Evolutionary conservation across 2,888 invertebrate species (phyloP).

Genomic region (Nebria salina): DNA sequence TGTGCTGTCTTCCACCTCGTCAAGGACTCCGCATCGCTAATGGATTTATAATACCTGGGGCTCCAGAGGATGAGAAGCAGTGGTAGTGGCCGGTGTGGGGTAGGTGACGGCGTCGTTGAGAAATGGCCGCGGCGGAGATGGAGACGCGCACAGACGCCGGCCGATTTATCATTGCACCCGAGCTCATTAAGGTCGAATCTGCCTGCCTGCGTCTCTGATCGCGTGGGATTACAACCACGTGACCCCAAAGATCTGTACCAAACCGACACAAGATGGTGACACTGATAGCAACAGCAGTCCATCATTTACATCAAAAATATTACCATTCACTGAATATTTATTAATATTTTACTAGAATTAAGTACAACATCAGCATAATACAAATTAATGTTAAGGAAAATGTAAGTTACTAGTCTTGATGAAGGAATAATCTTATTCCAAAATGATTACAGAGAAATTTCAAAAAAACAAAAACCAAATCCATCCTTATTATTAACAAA

Average conservation of each 20-base stretch:
- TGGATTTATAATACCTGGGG: constrained; percentile 42
- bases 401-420: not conserved
- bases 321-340: not conserved
- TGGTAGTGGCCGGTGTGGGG: not conserved
- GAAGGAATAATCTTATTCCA: no score
- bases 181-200: constrained; percentile 65
- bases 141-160: constrained; percentile 62
- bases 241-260: constrained; percentile 14
- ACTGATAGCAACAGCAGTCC: not conserved
- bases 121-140: constrained; percentile 58
- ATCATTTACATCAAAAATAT: not conserved
- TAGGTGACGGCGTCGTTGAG: constrained; percentile 51
- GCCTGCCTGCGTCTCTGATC: constrained; percentile 56
- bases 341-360: not conserved
- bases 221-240: constrained; percentile 55
- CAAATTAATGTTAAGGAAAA: not conserved
- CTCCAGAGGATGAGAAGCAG: constrained; percentile 11
- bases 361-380: not conserved
- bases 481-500: no score
- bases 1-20: constrained; percentile 39
- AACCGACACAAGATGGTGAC: not conserved
- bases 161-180: constrained; percentile 63
- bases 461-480: no score
- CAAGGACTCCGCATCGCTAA: constrained; percentile 35
- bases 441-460: no score